Evolutionary conservation across 2,888 invertebrate genomes (phyloP).

Genomic region (Ophion ellenae): DNA sequence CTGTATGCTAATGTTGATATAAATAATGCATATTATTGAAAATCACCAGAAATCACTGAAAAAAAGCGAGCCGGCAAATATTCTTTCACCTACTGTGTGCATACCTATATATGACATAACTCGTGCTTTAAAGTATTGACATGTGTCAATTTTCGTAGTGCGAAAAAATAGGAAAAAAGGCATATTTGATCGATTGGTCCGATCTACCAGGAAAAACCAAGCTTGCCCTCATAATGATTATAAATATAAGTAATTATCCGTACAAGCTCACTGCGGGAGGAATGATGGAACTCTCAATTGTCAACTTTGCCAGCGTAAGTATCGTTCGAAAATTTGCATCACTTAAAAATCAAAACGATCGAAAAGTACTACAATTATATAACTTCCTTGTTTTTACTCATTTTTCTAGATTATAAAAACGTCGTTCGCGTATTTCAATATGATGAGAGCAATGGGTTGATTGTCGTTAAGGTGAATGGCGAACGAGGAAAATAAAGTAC

Average conservation of each 20-base stretch:
- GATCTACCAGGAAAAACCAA: slow-evolving; percentile 46
- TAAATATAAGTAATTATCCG: slow-evolving; percentile 46
- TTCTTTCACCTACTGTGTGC: too few species aligned
- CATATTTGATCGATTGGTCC: slow-evolving; percentile 66
- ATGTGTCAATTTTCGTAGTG: slow-evolving; percentile 38
- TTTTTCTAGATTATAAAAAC: slow-evolving; percentile 70
- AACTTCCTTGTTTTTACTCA: neutral
- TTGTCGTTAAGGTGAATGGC: too few species aligned
- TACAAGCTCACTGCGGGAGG: slow-evolving; percentile 64
- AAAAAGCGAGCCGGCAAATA: too few species aligned
- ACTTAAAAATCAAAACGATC: neutral
- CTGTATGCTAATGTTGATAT: too few species aligned
- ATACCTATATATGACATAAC: too few species aligned
- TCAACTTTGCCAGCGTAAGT: slow-evolving; percentile 57
- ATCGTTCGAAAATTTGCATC: neutral
- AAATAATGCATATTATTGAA: too few species aligned
- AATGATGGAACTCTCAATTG: slow-evolving; percentile 61
- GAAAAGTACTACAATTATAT: neutral
- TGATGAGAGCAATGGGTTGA: slow-evolving; percentile 14
- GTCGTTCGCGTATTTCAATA: slow-evolving; percentile 69
- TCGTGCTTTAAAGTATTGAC: too few species aligned
- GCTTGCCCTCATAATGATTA: slow-evolving; percentile 58
- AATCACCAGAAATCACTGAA: too few species aligned
- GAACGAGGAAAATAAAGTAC: neutral
- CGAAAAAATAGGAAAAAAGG: slow-evolving; percentile 34